Evolutionary conservation across 1,140 invertebrate species (phyloP).

Genomic region (Riptortus pedestris): DNA sequence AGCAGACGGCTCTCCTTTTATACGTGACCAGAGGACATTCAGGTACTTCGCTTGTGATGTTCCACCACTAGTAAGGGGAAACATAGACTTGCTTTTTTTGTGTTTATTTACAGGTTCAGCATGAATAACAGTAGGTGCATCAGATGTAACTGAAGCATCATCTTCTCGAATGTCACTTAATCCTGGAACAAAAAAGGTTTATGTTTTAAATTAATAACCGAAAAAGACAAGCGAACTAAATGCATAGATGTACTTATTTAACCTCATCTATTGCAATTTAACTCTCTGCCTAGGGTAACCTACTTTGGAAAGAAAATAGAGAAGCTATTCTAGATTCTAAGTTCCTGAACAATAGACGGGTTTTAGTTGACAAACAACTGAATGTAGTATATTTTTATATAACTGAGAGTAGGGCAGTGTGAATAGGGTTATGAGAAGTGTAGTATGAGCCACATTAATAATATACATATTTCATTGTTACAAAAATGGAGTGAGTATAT

Average conservation of each 20-base stretch:
- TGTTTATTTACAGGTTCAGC: not conserved
- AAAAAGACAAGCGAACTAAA: not conserved
- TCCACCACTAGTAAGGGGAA: conserved; percentile 26
- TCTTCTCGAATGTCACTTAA: conserved; percentile 16
- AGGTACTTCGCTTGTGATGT: conserved; percentile 26
- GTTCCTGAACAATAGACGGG: too few species aligned
- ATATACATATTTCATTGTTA: too few species aligned
- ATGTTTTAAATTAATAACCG: not conserved
- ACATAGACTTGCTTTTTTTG: conserved; percentile 24
- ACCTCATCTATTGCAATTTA: too few species aligned
- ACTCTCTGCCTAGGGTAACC: too few species aligned
- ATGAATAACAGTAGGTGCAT: conserved; percentile 1
- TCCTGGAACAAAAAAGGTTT: not conserved
- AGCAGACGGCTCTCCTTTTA: not conserved
- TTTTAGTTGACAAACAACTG: too few species aligned
- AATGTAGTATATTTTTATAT: too few species aligned
- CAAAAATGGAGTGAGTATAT: too few species aligned
- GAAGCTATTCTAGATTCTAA: too few species aligned
- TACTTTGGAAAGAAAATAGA: too few species aligned
- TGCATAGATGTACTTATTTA: not conserved
- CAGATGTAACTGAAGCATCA: not conserved
- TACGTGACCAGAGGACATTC: conserved; percentile 22
- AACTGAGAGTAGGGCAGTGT: too few species aligned
- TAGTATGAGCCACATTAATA: too few species aligned
- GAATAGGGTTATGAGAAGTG: too few species aligned